Percentiles rank a stretch among this genome's conserved stretches.
Conservation (phyloP, 2,113 vertebrate genomes). For the Platysteira castanea region DNA sequence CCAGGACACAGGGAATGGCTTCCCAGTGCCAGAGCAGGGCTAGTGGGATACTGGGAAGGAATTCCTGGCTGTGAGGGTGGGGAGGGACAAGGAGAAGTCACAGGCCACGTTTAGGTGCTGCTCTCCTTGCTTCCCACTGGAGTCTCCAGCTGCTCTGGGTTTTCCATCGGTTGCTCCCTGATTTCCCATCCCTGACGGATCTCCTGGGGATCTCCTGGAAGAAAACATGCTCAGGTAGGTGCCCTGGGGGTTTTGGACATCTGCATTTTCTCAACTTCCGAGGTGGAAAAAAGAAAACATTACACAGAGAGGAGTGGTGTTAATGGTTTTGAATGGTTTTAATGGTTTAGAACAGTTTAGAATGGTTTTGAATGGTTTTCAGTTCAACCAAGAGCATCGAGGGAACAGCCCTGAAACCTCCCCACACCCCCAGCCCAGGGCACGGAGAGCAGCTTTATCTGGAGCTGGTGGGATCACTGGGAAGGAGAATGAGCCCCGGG, state of each 20-base stretch:
- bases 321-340: not conserved
- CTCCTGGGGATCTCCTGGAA: not conserved
- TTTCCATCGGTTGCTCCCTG: rapidly evolving
- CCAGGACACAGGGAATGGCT: not conserved
- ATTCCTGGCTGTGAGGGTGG: not conserved
- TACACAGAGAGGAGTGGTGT: rapidly evolving
- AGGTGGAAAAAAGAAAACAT: too few species aligned
- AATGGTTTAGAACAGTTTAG: not conserved
- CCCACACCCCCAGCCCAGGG: rapidly evolving
- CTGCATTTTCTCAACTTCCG: rapidly evolving
- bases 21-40: not conserved
- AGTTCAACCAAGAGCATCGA: rapidly evolving
- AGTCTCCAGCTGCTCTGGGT: rapidly evolving
- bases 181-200: rapidly evolving
- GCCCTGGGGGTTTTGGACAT: rapidly evolving
- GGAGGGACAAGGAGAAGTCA: not conserved
- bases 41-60: not conserved
- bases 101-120: rapidly evolving
- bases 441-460: rapidly evolving
- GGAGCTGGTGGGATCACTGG: rapidly evolving
- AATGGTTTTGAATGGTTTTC: not conserved
- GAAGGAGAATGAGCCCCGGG: not conserved
- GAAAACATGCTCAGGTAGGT: not conserved
- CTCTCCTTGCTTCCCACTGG: rapidly evolving
- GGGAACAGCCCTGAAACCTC: not conserved